Conservation (phyloP, 2,888 invertebrate species). For the Mythimna impura region DNA sequence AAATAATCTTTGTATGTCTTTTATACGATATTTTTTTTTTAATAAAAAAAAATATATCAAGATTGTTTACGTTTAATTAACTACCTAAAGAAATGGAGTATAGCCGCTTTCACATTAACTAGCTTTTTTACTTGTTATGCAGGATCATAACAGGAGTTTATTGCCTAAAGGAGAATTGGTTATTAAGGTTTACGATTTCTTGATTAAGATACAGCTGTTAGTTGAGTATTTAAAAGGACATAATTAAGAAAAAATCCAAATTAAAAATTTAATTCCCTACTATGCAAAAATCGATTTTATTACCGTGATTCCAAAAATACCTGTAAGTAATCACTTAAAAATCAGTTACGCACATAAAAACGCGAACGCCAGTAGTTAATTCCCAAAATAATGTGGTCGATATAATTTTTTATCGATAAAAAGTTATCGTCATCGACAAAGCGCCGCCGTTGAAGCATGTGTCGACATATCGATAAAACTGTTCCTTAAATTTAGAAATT, state of each 20-base stretch:
- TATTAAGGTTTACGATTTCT: not conserved
- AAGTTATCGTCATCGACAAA: constrained; percentile 74
- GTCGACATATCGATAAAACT: constrained; percentile 80
- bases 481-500: constrained; percentile 71
- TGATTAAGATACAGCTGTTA: constrained; percentile 15
- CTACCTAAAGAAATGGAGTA: too few relatives aligned
- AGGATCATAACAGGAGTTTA: too few relatives aligned
- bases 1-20: too few relatives aligned
- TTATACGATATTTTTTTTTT: too few relatives aligned
- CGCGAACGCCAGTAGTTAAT: constrained; percentile 51
- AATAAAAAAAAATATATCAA: too few relatives aligned
- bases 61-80: too few relatives aligned
- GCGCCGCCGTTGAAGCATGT: constrained; percentile 75
- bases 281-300: not conserved
- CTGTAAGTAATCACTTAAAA: constrained; percentile 27
- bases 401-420: constrained; percentile 66
- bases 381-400: constrained; percentile 54
- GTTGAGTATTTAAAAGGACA: constrained; percentile 4
- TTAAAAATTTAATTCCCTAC: not conserved
- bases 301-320: not conserved
- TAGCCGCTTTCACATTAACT: too few relatives aligned
- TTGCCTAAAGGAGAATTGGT: not conserved
- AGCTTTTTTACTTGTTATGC: too few relatives aligned
- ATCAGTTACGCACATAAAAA: constrained; percentile 54
- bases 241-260: not conserved